Evolutionary conservation across 2,888 invertebrate genomes (phyloP), one percentile per base, ranked within the genome.

Genomic region (Brachyptera putata): DNA sequence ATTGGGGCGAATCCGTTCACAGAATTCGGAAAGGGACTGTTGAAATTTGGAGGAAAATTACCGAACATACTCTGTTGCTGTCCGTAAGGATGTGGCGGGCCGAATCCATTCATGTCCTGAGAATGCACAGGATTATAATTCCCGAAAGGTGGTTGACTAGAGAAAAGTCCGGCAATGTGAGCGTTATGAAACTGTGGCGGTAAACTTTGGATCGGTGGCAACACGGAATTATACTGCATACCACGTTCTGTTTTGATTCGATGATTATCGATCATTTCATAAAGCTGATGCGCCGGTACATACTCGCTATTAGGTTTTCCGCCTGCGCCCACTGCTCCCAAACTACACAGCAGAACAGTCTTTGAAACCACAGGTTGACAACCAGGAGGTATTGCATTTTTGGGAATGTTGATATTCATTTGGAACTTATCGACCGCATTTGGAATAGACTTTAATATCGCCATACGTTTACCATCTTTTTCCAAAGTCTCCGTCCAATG

Each of bases 401-500:
- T 14, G n/a, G 41, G 34, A 13, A 22, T 26, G n/a, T 5, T 14
- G 26, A 57, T 1, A 25, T 26, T 21, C 14, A 57, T 16, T 9
- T 43, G 34, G 13, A 43, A 7, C 3, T 46, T 43, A 7, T 25
- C 26, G 26, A 30, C 43, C 16, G 43, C 34, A 24, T 57, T 43
- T 13, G 41, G 41, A 5, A 57, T 57, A 13, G 43, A 34, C n/a
- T 26, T 16, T 26, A 57, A 16, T 21, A 57, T 43, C 5, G 24
- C n/a, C 21, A n/a, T 43, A 5, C 57, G 43, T n/a, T 57, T 34
- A 4, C 16, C 4, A 14, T 57, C 43, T 26, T 30, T 5, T 11
- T 30, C 30, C 30, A 30, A 11, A 5, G 5, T 5, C 5, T 30
- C 30, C 11, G 30, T 30, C 30, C 30, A 30, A 11, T 30, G 11